phyloP scores from a whole-genome alignment of 1,140 invertebrate species.

The Trachymyrmex septentrionalis region DNA sequence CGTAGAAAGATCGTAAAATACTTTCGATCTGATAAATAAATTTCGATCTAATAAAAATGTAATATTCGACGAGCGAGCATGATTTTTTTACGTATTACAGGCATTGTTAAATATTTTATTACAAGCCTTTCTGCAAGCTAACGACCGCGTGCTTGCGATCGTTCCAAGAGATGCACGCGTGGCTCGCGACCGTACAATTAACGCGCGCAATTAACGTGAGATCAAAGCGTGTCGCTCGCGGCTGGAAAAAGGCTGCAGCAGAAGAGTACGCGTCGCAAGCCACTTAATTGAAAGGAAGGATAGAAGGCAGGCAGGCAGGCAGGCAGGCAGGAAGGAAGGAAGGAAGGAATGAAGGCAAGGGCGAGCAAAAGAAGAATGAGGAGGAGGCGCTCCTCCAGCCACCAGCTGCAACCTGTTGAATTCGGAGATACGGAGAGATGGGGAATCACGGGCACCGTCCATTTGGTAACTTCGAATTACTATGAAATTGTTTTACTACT shows the following conservation, averaged over 20 bases:
- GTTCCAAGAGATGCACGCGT: background rate
- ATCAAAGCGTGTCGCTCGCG: constrained; percentile 38
- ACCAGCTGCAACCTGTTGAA: constrained; percentile 83
- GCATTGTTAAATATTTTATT: too few relatives aligned
- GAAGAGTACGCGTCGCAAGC: constrained; percentile 37
- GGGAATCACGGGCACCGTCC: constrained; percentile 51
- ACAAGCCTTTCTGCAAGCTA: background rate
- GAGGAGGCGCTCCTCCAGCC: constrained; percentile 55
- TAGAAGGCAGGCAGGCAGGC: too few relatives aligned
- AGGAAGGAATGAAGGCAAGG: constrained; percentile 52
- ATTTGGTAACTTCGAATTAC: constrained; percentile 60
- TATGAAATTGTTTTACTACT: constrained; percentile 48
- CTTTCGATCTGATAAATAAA: background rate
- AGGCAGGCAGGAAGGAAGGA: constrained; percentile 65
- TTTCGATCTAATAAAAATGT: too few relatives aligned
- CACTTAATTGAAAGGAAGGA: constrained; percentile 78
- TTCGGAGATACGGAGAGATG: constrained; percentile 64
- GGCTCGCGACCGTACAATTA: constrained; percentile 1
- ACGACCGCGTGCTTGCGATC: background rate
- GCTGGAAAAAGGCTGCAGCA: constrained; percentile 39
- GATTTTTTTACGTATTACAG: background rate
- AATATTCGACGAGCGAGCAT: background rate
- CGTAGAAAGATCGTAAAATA: background rate
- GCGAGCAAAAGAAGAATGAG: constrained; percentile 71
- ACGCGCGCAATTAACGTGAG: constrained; percentile 34